phyloP scores from a whole-genome alignment of 2,113 vertebrate species.

The Sialia sialis region DNA sequence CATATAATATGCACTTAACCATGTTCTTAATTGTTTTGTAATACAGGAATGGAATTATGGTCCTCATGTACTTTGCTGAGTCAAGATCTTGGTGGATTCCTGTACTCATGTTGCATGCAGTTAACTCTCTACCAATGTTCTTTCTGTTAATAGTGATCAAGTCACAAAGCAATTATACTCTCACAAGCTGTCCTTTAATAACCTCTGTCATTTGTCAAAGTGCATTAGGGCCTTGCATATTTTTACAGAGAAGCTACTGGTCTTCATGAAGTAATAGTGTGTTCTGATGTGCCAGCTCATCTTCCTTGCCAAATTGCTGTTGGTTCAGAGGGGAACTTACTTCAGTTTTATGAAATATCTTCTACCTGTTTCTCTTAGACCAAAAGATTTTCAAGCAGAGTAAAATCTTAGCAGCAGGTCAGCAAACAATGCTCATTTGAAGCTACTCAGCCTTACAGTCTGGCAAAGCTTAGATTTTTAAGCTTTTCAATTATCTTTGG shows the following conservation, averaged over 20 bases:
- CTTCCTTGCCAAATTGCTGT: slow-evolving; percentile 2
- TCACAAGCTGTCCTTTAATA: slow-evolving; percentile 38
- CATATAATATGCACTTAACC: background rate
- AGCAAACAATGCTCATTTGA: background rate
- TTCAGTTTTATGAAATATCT: background rate
- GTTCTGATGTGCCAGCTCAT: slow-evolving; percentile 23
- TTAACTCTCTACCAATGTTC: background rate
- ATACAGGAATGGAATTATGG: background rate
- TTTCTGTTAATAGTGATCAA: slow-evolving; percentile 28
- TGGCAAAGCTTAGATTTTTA: background rate
- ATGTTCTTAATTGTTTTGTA: background rate
- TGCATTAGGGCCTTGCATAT: slow-evolving; percentile 23
- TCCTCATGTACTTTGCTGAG: slow-evolving; percentile 13
- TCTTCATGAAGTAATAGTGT: slow-evolving; percentile 20
- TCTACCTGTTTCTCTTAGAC: background rate
- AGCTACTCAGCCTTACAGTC: background rate
- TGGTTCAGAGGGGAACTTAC: background rate
- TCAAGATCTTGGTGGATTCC: slow-evolving; percentile 18
- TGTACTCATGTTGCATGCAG: background rate
- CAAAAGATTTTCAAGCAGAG: background rate
- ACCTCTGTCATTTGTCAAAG: slow-evolving; percentile 42
- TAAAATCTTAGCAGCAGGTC: background rate
- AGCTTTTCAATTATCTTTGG: background rate
- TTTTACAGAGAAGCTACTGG: slow-evolving; percentile 36
- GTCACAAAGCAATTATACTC: slow-evolving; percentile 48